Conservation (phyloP, 2,797 vertebrate genomes). For the Semaprochilodus insignis region DNA sequence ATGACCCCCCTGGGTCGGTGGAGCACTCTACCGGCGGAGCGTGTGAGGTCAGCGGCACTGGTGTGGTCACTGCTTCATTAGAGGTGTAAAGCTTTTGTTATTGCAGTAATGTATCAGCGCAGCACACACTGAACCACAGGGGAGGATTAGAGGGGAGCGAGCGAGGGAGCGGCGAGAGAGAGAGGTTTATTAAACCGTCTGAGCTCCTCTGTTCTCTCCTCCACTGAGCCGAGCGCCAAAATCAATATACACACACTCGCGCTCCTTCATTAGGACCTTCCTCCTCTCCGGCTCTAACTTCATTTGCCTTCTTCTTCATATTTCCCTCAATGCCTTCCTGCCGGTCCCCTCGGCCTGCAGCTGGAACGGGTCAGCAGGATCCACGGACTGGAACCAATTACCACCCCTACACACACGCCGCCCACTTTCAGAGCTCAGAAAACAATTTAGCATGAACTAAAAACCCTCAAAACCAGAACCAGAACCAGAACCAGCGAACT, state of each 20-base stretch:
- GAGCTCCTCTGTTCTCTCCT: not conserved
- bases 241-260: conserved; percentile 3
- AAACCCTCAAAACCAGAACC: too few species aligned
- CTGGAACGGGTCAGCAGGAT: not conserved
- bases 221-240: not conserved
- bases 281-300: not conserved
- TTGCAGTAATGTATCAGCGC: conserved; percentile 74
- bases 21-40: too few species aligned
- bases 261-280: not conserved
- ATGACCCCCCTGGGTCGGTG: too few species aligned
- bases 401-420: not conserved
- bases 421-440: not conserved
- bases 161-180: conserved; percentile 48
- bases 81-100: conserved; percentile 74
- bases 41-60: conserved; percentile 72
- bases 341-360: not conserved
- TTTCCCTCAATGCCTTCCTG: conserved; percentile 6
- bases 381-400: not conserved
- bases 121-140: conserved; percentile 10
- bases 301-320: not conserved
- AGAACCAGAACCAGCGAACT: too few species aligned
- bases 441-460: not conserved
- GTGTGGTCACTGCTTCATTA: conserved; percentile 82
- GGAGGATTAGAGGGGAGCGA: conserved; percentile 43
- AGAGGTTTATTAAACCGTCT: not conserved